Base-by-base conservation (phyloP, 2,113 vertebrate genomes). In the Paracanthobrama guichenoti region DNA sequence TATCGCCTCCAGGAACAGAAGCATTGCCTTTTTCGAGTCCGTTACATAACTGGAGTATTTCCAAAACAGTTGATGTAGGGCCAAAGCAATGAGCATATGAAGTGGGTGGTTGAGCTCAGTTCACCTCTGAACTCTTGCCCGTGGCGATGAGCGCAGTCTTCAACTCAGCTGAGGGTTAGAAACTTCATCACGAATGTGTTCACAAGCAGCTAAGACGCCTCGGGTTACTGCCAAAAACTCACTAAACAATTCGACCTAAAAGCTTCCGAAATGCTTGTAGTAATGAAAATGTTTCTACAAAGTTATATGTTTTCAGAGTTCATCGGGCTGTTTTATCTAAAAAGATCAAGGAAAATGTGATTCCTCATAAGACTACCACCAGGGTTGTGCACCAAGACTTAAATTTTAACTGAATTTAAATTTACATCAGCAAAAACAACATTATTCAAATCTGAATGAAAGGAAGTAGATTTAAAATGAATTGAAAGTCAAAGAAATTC, bases 201-300 rank as follows among this genome's bases (percentile, higher is more conserved):
- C 14, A 16, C 55, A 46, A 73, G 18, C 31, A 60, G 44, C n/a
- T 73, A 69, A 57, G 48, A 57, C 7, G 66, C 84, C 80, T 79
- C 24, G 16, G 71, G 82, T 53, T 53, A 64, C 62, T 76, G 77
- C 78, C 82, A 76, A 78, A 87, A 82, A 72, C 75, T 85, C 69
- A 48, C 84, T 85, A 87, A 90, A 92, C 89, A 89, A 24, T 74
- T 55, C 72, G 86, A 81, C 82, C 66, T 83, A 90, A 89, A 85
- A 84, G 84, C 89, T 85, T 87, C 64, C 88, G 85, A 35, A 88
- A 87, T n/a, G 86, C 79, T 69, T 83, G 84, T 60, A 59, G 74
- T 86, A 72, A 86, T 59, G 28, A 81, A 53, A 85, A 80, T 55
- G 31, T 82, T 85, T 82, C n/a, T 48, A 20, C 64, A 69, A 69